Evolutionary conservation across 2,113 vertebrate genomes (phyloP), one percentile per base, ranked within the genome.

Genomic region (Nestor notabilis): DNA sequence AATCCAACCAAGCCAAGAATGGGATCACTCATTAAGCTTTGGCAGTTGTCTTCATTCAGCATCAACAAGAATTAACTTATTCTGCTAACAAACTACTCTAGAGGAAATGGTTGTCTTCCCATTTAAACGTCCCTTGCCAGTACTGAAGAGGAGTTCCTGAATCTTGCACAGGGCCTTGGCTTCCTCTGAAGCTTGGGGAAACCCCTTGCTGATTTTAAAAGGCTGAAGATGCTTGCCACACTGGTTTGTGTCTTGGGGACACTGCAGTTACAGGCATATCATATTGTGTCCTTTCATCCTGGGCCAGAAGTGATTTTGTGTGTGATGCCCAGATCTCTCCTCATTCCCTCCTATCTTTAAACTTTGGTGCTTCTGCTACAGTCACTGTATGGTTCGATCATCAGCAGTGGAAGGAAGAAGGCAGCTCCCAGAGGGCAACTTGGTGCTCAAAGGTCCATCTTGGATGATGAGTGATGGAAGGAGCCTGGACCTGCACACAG

Each of bases 381-480:
- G 29, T 17, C 35, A 6, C 35, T 18, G 35, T 11, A 65, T 74
- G 35, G 5, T 76, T 3, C 53, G 8, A 29, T 19, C 33, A 25
- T 0, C 55, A 11, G 20, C 52, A 47, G 9, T 1, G 3, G 60
- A 24, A 78, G 43, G n/a, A 74, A 13, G 39, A 46, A n/a, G 7
- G n/a, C 35, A 66, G 53, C 55, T 90, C 78, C 78, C 27, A 7
- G 44, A 39, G 72, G 43, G 37, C 7, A 66, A 2, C 0, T 0
- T 19, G 23, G 2, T 19, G 63, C 44, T 81, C 33, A 21, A 17
- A n/a, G 27, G 3, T 31, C 53, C 31, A 33, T 10, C 47, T 2
- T 12, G 20, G 46, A 23, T 5, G 31, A 13, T 0, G 0, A 13
- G 29, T 6, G 37, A 13, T 9, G 7, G 27, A 39, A 61, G 21